Evolutionary conservation across 2,797 vertebrate genomes (phyloP), one percentile per base, ranked within the genome.

Genomic region (Netta rufina): DNA sequence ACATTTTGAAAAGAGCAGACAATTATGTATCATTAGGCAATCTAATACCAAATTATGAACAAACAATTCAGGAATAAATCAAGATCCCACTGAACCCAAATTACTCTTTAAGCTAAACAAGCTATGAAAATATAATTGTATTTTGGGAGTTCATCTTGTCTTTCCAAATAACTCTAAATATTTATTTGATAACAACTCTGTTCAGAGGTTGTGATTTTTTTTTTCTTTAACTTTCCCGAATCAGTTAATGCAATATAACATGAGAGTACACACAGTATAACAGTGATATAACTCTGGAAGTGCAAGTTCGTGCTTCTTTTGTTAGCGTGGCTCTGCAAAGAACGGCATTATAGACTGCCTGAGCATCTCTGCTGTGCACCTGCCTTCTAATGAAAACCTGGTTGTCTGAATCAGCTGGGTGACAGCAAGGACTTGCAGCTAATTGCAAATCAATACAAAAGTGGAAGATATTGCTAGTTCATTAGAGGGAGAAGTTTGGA

Each of bases 41-140:
- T 88, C 24, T 86, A 93, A 81, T 94, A 90, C 11, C 73, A 91
- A 86, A 87, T 86, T 38, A 92, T 86, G 47, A 96, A 56, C 73
- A 89, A 94, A 95, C 45, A 93, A 81, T 64, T 85, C 76, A 86
- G 66, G 73, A 95, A 88, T 87, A 94, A 83, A 92, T 92, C 89
- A 15, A 86, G 91, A 47, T 84, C 70, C 82, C 41, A 56, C 47
- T 86, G 87, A 94, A 92, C 43, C 45, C 84, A 90, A 89, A 94
- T 45, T 85, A 53, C 73, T 89, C 73, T 71, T 89, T 72, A 93
- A 88, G 28, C 36, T 79, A 93, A 95, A 93, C 17, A 39, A 88
- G 70, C 33, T 62, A 70, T 70, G 72, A 88, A 93, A 93, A 92
- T 17, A 73, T 75, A 87, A 95, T 95, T 92, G 64, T 61, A 8